Conservation (phyloP, 1,140 invertebrate species). For the Macrobrachium nipponense region DNA sequence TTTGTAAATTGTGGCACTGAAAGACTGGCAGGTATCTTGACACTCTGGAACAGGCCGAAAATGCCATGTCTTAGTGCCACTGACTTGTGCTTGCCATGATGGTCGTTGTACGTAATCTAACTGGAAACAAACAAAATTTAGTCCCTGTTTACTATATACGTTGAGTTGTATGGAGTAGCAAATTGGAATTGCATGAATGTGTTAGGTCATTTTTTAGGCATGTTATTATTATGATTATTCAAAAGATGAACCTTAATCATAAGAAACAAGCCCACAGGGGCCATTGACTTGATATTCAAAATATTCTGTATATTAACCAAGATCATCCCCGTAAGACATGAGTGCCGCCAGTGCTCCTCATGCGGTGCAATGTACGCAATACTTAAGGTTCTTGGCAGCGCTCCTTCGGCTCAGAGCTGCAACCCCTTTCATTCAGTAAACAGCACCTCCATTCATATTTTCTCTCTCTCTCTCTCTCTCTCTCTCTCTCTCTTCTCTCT, state of each 20-base stretch:
- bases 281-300: too few species aligned
- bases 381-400: too few species aligned
- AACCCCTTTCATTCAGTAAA: too few species aligned
- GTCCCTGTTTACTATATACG: background rate
- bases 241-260: too few species aligned
- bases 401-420: too few species aligned
- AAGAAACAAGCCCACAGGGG: too few species aligned
- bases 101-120: conserved; percentile 71
- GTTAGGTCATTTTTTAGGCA: background rate
- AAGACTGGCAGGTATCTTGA: conserved; percentile 66
- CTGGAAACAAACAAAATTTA: conserved; percentile 63
- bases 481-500: background rate
- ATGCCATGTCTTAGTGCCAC: conserved; percentile 70
- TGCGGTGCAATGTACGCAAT: too few species aligned
- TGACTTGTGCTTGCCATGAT: conserved; percentile 73
- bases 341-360: too few species aligned
- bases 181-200: background rate
- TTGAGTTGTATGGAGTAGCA: background rate
- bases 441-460: background rate
- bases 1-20: conserved; percentile 69
- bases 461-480: background rate
- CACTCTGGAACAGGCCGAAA: conserved; percentile 72
- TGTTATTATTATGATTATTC: too few species aligned
- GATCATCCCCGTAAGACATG: too few species aligned
- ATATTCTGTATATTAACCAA: too few species aligned